Conservation (phyloP, 2,888 invertebrate species). For the Orchesella flavescens region DNA sequence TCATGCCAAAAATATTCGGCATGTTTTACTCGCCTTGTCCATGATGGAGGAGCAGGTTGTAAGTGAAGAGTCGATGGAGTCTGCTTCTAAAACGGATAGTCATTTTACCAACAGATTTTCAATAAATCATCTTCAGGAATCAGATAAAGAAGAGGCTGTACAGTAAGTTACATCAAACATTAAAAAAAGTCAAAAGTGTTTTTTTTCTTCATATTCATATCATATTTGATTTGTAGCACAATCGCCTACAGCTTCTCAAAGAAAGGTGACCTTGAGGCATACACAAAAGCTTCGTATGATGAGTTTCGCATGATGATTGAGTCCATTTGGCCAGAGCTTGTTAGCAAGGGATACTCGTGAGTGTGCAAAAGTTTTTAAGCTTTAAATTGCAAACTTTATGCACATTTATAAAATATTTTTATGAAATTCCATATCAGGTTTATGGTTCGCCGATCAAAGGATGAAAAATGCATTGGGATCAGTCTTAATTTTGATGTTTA, state of each 20-base stretch:
- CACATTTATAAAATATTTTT: too few relatives aligned
- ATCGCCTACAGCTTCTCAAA: constrained; percentile 88
- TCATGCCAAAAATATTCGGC: constrained; percentile 81
- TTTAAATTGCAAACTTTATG: too few relatives aligned
- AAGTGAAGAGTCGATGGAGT: constrained; percentile 11
- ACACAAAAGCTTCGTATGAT: constrained; percentile 80
- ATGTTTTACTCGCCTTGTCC: constrained; percentile 80
- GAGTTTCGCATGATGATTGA: constrained; percentile 83
- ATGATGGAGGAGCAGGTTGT: constrained; percentile 69
- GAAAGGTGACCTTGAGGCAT: constrained; percentile 89
- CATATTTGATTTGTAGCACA: constrained; percentile 79
- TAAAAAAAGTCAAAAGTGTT: too few relatives aligned
- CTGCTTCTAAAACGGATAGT: neutral
- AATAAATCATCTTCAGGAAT: constrained; percentile 78
- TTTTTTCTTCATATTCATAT: too few relatives aligned
- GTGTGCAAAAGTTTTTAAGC: constrained; percentile 7
- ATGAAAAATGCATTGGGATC: constrained; percentile 80
- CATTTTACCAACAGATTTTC: constrained; percentile 73
- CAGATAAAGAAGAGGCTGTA: constrained; percentile 81
- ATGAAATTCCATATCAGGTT: too few relatives aligned
- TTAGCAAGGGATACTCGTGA: constrained; percentile 79
- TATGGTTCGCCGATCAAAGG: constrained; percentile 78
- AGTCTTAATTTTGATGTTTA: constrained; percentile 87
- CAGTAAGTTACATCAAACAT: constrained; percentile 77
- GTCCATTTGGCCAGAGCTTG: constrained; percentile 81